These are phyloP conservation scores for Proteles cristata DNA, from an alignment of 2,113 vertebrate genomes.

Conservation along the genomic window DNA sequence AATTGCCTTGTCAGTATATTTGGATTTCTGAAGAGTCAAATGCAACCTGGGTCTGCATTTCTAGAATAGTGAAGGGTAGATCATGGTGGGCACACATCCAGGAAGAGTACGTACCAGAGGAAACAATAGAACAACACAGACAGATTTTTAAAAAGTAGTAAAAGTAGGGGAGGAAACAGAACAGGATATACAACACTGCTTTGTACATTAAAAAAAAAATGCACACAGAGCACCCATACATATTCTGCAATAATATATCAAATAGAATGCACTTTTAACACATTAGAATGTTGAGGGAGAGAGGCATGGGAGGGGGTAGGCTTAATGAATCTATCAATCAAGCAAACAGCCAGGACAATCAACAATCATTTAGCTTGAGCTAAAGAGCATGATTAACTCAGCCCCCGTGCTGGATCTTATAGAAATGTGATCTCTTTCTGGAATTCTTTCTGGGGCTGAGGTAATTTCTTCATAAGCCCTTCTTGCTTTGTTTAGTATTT, in stretches of 20 bases:
- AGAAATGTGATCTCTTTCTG: neutral
- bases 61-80: neutral
- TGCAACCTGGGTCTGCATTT: neutral
- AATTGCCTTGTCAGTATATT: neutral
- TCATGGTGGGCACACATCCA: too few species aligned
- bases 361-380: neutral
- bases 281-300: neutral
- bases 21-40: neutral
- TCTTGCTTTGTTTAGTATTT: conserved; percentile 8
- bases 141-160: neutral
- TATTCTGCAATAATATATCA: neutral
- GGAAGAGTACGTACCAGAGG: neutral
- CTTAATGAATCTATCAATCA: neutral
- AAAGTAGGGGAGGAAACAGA: neutral
- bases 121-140: neutral
- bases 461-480: neutral
- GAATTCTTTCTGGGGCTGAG: neutral
- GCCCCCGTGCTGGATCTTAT: fast-evolving
- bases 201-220: neutral
- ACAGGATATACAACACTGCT: neutral
- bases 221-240: neutral
- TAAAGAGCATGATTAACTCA: neutral
- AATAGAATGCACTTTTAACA: neutral
- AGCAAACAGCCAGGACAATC: neutral
- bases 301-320: neutral